Conservation (phyloP, 2,797 vertebrate genomes). For the Eulemur mongoz region DNA sequence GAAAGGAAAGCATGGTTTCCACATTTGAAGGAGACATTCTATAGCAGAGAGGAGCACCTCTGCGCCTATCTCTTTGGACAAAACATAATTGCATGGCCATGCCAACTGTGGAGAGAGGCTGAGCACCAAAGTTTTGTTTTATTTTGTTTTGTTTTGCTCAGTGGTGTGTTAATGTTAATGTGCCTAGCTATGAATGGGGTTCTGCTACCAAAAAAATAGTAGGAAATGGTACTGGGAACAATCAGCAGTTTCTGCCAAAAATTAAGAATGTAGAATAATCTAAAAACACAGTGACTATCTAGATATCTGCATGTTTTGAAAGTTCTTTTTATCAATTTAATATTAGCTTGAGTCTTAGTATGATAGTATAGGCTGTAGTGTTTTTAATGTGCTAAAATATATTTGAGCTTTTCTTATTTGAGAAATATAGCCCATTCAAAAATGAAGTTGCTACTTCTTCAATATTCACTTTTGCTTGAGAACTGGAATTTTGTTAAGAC, state of each 20-base stretch:
- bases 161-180: background rate
- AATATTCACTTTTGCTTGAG: background rate
- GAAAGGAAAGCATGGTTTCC: background rate
- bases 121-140: background rate
- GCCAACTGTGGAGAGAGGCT: background rate
- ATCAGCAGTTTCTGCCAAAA: background rate
- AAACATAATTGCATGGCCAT: background rate
- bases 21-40: background rate
- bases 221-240: background rate
- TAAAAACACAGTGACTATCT: background rate
- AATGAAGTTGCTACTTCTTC: background rate
- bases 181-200: background rate
- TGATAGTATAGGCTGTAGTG: background rate
- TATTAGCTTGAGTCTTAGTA: slow-evolving; percentile 1
- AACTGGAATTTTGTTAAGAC: background rate
- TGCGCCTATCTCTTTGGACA: background rate
- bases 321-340: background rate
- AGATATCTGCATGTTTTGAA: background rate
- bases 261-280: background rate
- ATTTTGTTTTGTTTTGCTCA: background rate
- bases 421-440: background rate
- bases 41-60: background rate
- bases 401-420: slow-evolving; percentile 28
- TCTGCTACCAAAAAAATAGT: background rate
- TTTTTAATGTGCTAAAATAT: background rate